A percentile compares a stretch with the other conserved stretches of the same genome.
phyloP scores from a whole-genome alignment of 1,140 invertebrate species.

The Galendromus occidentalis region DNA sequence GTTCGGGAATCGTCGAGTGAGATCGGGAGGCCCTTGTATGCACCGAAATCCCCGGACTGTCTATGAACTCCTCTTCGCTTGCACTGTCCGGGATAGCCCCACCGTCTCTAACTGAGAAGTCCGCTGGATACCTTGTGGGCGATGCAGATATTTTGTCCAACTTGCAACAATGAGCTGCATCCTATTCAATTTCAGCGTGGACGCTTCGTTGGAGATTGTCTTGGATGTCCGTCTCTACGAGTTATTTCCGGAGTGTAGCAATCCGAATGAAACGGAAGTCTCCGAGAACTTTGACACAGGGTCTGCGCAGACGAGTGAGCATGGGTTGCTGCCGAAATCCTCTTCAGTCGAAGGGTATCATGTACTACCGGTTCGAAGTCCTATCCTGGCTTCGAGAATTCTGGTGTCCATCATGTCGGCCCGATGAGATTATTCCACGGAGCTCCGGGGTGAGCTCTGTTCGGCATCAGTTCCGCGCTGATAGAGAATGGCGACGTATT shows the following conservation, averaged over 20 bases:
- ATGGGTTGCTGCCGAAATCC: neutral
- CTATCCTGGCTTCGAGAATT: neutral
- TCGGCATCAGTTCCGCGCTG: slow-evolving; percentile 75
- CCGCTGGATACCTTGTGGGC: neutral
- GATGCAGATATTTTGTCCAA: neutral
- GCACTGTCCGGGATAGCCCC: neutral
- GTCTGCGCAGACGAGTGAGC: neutral
- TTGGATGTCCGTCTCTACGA: neutral
- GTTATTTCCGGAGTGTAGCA: neutral
- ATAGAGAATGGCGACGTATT: no score
- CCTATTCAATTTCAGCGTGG: neutral
- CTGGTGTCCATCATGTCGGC: neutral
- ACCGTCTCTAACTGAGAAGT: neutral
- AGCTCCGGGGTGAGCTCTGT: slow-evolving; percentile 30
- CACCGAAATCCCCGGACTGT: no score
- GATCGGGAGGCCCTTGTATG: no score
- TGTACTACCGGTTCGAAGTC: neutral
- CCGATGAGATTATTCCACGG: neutral
- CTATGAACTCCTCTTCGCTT: no score
- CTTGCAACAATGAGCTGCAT: neutral
- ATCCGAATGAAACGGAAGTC: neutral
- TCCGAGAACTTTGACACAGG: neutral
- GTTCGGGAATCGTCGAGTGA: no score
- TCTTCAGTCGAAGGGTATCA: neutral
- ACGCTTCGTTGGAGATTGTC: neutral